These are phyloP conservation scores for Naso thynnoides DNA, from an alignment of 2,797 vertebrate genomes.

Conservation along the genomic window DNA sequence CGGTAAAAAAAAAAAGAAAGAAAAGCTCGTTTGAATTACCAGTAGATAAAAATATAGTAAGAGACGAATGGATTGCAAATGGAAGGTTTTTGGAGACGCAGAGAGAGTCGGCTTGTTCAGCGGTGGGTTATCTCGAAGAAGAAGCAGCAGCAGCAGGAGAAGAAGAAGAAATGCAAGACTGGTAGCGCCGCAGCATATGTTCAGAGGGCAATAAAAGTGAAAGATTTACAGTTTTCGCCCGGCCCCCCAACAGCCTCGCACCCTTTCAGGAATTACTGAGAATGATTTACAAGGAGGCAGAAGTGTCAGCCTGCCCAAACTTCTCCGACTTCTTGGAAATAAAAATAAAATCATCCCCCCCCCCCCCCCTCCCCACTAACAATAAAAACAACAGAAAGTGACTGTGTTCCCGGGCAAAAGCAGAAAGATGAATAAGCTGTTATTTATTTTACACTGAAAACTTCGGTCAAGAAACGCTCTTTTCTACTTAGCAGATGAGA, in stretches of 20 bases:
- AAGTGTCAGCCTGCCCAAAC: constrained; percentile 82
- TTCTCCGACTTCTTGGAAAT: constrained; percentile 73
- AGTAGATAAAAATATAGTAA: constrained; percentile 25
- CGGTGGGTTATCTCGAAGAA: constrained; percentile 79
- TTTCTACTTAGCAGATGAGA: constrained; percentile 5
- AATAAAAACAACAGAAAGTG: constrained; percentile 48
- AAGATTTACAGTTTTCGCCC: constrained; percentile 99
- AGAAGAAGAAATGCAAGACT: constrained; percentile 88
- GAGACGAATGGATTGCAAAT: constrained; percentile 29
- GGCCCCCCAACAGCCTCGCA: constrained; percentile 95
- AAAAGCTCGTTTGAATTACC: constrained; percentile 22
- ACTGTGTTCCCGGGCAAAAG: not conserved
- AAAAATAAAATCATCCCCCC: constrained; percentile 59
- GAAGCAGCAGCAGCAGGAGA: constrained; percentile 23
- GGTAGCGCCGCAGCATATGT: constrained; percentile 96
- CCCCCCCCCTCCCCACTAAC: too few relatives aligned
- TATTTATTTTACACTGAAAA: constrained; percentile 18
- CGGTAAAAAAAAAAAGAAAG: constrained; percentile 4
- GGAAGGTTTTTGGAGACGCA: constrained; percentile 62
- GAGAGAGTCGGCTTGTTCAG: constrained; percentile 84
- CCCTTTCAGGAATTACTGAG: constrained; percentile 99
- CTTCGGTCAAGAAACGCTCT: not conserved
- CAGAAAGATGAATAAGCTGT: constrained; percentile 20
- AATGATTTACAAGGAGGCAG: constrained; percentile 96
- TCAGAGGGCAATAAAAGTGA: constrained; percentile 99